Evolutionary conservation across 2,888 invertebrate species (phyloP).

Genomic region (Helicoverpa assulta): DNA sequence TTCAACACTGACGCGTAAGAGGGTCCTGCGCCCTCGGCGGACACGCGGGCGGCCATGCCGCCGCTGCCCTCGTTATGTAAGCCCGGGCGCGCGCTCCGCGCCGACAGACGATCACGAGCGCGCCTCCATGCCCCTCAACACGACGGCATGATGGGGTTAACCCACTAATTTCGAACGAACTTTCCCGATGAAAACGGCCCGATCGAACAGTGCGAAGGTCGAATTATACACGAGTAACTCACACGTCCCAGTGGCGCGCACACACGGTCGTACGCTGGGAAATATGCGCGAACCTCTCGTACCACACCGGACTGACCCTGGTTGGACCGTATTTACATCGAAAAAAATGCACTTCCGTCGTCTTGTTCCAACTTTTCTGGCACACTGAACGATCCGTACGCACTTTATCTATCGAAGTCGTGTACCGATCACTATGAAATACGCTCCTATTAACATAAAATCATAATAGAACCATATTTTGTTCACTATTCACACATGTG

Average conservation of each 20-base stretch:
- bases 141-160: constrained; percentile 87
- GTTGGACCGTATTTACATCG: constrained; percentile 89
- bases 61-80: constrained; percentile 89
- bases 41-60: constrained; percentile 90
- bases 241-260: constrained; percentile 72
- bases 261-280: constrained; percentile 72
- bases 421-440: constrained; percentile 79
- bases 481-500: constrained; percentile 91
- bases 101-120: constrained; percentile 90
- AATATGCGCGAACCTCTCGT: constrained; percentile 82
- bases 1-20: constrained; percentile 94
- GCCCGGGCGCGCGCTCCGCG: constrained; percentile 89
- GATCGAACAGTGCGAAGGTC: constrained; percentile 81
- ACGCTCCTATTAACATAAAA: constrained; percentile 77
- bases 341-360: constrained; percentile 88
- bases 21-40: constrained; percentile 90
- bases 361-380: constrained; percentile 80
- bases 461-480: constrained; percentile 88
- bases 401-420: constrained; percentile 79
- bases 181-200: constrained; percentile 77
- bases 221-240: constrained; percentile 73
- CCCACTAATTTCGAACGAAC: constrained; percentile 80
- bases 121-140: constrained; percentile 89
- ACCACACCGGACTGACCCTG: constrained; percentile 88
- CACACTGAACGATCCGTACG: constrained; percentile 79